Evolutionary conservation across 1,140 invertebrate species (phyloP), one percentile per base, ranked within the genome.

Genomic region (Trichonephila clavipes): DNA sequence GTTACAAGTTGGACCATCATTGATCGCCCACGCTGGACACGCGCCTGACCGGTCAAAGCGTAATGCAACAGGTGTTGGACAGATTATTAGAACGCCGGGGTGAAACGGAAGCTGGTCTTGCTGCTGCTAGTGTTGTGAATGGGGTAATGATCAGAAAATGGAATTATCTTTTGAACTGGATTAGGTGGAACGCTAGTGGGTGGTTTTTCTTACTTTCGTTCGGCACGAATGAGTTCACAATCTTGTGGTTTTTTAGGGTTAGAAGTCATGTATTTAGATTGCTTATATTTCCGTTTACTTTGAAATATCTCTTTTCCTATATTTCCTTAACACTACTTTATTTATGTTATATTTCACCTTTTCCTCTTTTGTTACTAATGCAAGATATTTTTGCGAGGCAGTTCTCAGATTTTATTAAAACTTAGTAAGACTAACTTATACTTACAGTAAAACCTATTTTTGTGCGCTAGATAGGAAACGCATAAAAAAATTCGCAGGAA

Each of bases 1-100:
- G 88, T 89, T 89, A 89, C 88, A 89, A 89, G 64, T 72, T 62
- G 88, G 24, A 61, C 51, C 44, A 58, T 85, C 44, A 58, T 77
- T 24, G 64, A 34, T 24, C 69, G 40, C 64, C 64, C 66, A n/a
- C 88, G 28, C 88, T n/a, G n/a, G 88, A n/a, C 88, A 89, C 88
- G 88, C 88, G 88, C 18, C 88, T 59, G 64, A n/a, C 44, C 64
- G 58, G 85, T 61, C 61, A 61, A 87, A 64, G 5, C 66, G 40
- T 58, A 89, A 34, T 28, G 34, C 44, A 72, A 69, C 64, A 89
- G 88, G 64, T 89, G 88, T 87, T 87, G 61, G 28, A 51, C 85
- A 87, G 61, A 64, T 64, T 88, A 88, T 66, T 24, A 51, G 51
- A 51, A 51, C 51, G 51, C 7, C 10, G 51, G 44, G 85, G 59